These are phyloP conservation scores for Accipiter virgatus DNA, from an alignment of 2,113 vertebrate genomes.

Conservation along the genomic window DNA sequence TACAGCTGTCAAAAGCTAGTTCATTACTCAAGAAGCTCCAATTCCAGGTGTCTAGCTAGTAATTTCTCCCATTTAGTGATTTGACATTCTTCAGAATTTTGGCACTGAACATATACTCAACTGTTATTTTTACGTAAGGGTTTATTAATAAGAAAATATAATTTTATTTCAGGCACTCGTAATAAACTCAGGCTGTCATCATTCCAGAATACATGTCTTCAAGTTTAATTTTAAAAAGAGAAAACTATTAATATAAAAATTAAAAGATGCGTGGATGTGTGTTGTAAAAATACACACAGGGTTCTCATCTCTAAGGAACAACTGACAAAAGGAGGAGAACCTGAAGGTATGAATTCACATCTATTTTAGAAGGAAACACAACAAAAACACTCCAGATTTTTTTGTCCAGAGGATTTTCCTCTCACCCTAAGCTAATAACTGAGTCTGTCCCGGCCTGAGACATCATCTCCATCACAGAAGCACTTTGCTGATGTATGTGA, in stretches of 20 bases:
- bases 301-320: neutral
- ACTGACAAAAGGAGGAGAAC: neutral
- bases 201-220: neutral
- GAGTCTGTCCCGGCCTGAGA: neutral
- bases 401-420: neutral
- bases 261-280: neutral
- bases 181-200: neutral
- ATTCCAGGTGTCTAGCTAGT: slow-evolving; percentile 23
- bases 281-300: neutral
- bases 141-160: neutral
- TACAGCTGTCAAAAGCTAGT: slow-evolving; percentile 25
- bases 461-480: neutral
- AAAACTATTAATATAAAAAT: neutral
- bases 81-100: neutral
- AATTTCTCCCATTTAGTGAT: slow-evolving; percentile 16
- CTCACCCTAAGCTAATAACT: neutral
- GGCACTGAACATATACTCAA: neutral
- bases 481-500: neutral
- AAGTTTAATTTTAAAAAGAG: neutral
- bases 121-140: neutral
- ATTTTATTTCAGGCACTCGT: neutral
- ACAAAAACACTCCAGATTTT: neutral
- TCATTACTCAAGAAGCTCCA: slow-evolving; percentile 18
- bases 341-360: neutral
- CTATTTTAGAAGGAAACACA: neutral